Conservation (phyloP, 1,140 invertebrate species). For the Palaemon carinicauda region DNA sequence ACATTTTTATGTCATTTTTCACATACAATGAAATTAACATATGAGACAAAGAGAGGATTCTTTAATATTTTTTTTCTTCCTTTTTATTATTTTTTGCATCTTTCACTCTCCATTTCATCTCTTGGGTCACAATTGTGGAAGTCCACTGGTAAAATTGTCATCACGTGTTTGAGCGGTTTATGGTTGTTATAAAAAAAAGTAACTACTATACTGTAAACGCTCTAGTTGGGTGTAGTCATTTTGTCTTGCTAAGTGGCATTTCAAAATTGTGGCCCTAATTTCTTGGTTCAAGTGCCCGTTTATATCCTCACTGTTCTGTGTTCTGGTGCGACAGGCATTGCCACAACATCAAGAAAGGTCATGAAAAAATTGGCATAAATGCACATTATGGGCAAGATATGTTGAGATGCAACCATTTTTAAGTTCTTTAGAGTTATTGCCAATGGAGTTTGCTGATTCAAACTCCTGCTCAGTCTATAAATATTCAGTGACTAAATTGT, state of each 20-base stretch:
- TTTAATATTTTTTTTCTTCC: too few species aligned
- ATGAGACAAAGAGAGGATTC: conserved; percentile 22
- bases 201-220: neutral
- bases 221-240: neutral
- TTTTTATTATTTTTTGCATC: conserved; percentile 37
- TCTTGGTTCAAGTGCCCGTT: conserved; percentile 20
- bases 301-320: conserved; percentile 35
- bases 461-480: neutral
- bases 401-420: neutral
- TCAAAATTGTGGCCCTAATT: conserved; percentile 45
- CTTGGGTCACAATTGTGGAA: conserved; percentile 42
- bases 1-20: conserved; percentile 44
- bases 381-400: conserved; percentile 31
- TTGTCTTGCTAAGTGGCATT: conserved; percentile 26
- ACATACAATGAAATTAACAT: conserved; percentile 46
- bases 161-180: conserved; percentile 28
- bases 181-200: neutral
- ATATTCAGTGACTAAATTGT: neutral
- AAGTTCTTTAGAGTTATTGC: too few species aligned
- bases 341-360: conserved; percentile 36
- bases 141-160: conserved; percentile 26
- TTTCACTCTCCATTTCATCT: conserved; percentile 50
- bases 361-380: conserved; percentile 35
- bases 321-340: conserved; percentile 35
- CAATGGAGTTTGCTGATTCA: neutral